These are phyloP conservation scores for Muntiacus muntjak DNA, from an alignment of 2,113 vertebrate genomes.

Conservation along the genomic window DNA sequence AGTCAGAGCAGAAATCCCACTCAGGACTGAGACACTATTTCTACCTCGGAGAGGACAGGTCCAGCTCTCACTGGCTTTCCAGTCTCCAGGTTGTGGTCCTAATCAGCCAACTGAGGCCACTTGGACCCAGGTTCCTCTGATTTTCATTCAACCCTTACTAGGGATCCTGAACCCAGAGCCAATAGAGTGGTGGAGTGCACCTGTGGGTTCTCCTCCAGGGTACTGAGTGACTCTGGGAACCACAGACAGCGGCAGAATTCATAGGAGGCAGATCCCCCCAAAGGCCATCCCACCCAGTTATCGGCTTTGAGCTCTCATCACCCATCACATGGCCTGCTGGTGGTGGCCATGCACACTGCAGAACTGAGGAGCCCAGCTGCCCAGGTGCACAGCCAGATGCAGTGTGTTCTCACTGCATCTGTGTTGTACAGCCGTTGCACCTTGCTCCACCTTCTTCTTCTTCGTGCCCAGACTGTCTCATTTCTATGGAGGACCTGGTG, in stretches of 20 bases:
- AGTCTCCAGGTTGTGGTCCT: background rate
- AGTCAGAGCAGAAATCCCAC: background rate
- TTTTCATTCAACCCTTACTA: background rate
- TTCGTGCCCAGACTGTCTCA: background rate
- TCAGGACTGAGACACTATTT: background rate
- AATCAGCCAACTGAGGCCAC: background rate
- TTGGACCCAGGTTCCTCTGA: background rate
- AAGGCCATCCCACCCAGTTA: background rate
- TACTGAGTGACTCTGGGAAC: background rate
- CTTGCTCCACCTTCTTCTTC: background rate
- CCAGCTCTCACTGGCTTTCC: background rate
- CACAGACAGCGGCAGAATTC: background rate
- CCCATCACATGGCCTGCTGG: background rate
- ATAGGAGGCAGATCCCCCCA: background rate
- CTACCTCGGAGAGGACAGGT: background rate
- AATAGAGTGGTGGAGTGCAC: background rate
- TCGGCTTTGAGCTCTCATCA: background rate
- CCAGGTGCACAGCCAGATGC: background rate
- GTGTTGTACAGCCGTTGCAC: rapidly evolving
- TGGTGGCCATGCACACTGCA: background rate
- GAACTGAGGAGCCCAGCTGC: background rate
- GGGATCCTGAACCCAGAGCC: background rate
- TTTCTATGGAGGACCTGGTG: background rate
- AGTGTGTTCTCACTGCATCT: background rate
- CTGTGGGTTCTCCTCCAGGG: background rate